Evolutionary conservation across 2,113 vertebrate species (phyloP).

Genomic region (Speoplatyrhinus poulsoni): DNA sequence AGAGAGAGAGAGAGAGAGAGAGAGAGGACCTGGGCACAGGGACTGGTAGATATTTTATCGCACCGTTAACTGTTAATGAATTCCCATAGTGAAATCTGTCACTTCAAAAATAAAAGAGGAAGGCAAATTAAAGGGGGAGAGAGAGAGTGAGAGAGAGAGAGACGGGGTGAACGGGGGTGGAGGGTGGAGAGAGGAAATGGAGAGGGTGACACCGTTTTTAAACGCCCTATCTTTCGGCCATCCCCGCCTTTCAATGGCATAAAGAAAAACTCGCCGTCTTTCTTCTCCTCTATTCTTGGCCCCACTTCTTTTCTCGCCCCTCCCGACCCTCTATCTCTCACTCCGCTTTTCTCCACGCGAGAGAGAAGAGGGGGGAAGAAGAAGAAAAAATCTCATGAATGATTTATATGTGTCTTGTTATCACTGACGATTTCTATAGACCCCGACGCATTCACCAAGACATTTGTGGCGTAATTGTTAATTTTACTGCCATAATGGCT

Average conservation of each 20-base stretch:
- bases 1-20: no score
- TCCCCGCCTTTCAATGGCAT: conserved; percentile 78
- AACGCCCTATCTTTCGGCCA: conserved; percentile 79
- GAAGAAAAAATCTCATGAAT: conserved; percentile 98
- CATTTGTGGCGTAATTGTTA: conserved; percentile 99
- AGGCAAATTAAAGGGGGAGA: conserved; percentile 79
- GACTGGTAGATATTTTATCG: conserved; percentile 82
- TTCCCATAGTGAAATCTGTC: conserved; percentile 82
- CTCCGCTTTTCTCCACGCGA: conserved; percentile 80
- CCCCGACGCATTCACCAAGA: conserved; percentile 92
- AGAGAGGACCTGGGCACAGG: conserved; percentile 62
- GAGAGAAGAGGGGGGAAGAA: conserved; percentile 37
- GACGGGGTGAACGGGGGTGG: conserved; percentile 75
- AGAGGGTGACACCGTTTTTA: conserved; percentile 80
- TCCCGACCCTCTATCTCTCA: conserved; percentile 80
- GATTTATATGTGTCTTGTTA: conserved; percentile 99
- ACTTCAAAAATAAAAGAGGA: conserved; percentile 79
- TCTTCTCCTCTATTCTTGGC: conserved; percentile 72
- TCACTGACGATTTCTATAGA: conserved; percentile 99
- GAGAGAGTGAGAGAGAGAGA: conserved; percentile 68
- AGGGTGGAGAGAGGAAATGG: conserved; percentile 64
- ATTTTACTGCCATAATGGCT: conserved; percentile 99
- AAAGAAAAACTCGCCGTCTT: conserved; percentile 76
- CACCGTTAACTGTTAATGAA: conserved; percentile 80
- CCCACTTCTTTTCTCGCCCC: conserved; percentile 70